A percentile compares a stretch with the other conserved stretches of the same genome.
Evolutionary conservation across 1,140 invertebrate genomes (phyloP).

Genomic region (Ericerus pela): DNA sequence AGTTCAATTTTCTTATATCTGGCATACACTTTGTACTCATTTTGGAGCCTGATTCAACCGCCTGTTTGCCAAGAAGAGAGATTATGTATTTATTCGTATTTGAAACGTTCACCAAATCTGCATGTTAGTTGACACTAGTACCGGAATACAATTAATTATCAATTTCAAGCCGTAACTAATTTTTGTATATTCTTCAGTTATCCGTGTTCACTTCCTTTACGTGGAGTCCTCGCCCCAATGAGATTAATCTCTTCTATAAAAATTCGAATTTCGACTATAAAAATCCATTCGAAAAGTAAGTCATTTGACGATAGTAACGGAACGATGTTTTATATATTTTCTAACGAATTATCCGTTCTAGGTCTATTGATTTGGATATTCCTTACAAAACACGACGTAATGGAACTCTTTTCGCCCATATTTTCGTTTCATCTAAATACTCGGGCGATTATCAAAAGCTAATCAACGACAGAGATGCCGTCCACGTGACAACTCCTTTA

Average conservation of each 20-base stretch:
- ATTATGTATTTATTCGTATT: constrained; percentile 4
- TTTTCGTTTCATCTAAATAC: constrained; percentile 6
- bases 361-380: constrained; percentile 9
- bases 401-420: constrained; percentile 12
- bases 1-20: not conserved
- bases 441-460: not conserved
- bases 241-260: not conserved
- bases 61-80: not conserved
- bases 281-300: constrained; percentile 2
- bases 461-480: constrained; percentile 3
- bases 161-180: no score
- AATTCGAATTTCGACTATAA: not conserved
- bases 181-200: no score
- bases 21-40: not conserved
- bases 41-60: not conserved
- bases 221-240: not conserved
- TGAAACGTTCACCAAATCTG: not conserved
- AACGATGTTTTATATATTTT: not conserved
- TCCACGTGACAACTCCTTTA: constrained; percentile 2
- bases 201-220: not conserved
- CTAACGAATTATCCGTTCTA: not conserved
- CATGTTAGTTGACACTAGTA: not conserved
- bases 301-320: not conserved
- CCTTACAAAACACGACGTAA: constrained; percentile 13
- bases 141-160: not conserved